Base-by-base conservation (phyloP, 1,140 invertebrate species). In the Lucilia cuprina region DNA sequence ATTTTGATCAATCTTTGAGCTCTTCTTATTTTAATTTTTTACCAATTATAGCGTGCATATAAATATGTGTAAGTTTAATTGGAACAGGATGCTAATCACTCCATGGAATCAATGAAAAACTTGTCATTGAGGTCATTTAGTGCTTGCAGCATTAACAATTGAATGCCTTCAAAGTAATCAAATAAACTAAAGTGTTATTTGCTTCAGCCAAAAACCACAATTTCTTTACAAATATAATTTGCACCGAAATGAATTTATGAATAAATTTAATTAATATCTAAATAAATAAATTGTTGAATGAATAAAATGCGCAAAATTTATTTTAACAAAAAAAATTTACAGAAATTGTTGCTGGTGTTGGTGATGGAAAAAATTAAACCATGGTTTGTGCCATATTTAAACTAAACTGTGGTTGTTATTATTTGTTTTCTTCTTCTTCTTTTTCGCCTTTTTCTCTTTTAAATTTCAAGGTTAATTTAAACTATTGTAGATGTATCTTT, bases 401-500 rank as follows among this genome's bases (percentile, higher is more conserved):
- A 41, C 41, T 41, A 8, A 41, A 41, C 5, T 41, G 5, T 60
- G 55, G 55, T 60, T 19, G 19, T 21, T 12, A 21, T 0, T 70
- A 9, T 70, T 25, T 35, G 30, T 78, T 78, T 41, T 17, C 41
- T n/a, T n/a, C n/a, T n/a, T 78, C n/a, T 21, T 77, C 25, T 78
- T 41, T 1, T 1, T 34, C 25, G 7, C 34, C 12, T 78, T 78
- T 78, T n/a, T 41, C 47, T 78, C 35, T 78, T 41, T 78, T 14
- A 49, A 41, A 78, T 78, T 78, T 78, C 34, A 78, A 49, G 34
- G 34, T 49, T 35, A 41, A 41, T 78, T 78, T 78, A 49, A 49
- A 78, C 75, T 41, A 77, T 25, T 21, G 21, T 77, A 41, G 75
- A 8, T 78, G 47, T 78, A 78, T 78, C 12, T 19, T 78, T 35